A percentile compares a stretch with the other conserved stretches of the same genome.
These are phyloP conservation scores for Cotesia vestalis DNA, from an alignment of 1,140 invertebrate genomes.

Conservation along the genomic window DNA sequence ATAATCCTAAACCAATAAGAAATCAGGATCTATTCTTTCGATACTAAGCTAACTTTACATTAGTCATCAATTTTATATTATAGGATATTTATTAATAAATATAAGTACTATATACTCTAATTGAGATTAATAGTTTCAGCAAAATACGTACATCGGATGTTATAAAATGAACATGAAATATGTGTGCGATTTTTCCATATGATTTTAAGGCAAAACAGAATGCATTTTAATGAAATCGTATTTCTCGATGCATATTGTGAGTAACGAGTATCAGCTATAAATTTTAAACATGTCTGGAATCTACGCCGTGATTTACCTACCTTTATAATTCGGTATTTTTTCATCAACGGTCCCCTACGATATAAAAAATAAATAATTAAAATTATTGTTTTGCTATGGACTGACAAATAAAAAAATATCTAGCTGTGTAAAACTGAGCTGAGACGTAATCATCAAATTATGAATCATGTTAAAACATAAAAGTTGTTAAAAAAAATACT, in stretches of 20 bases:
- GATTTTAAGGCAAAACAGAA: neutral
- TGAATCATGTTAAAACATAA: too few species aligned
- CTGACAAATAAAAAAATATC: neutral
- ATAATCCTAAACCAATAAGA: too few species aligned
- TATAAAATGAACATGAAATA: neutral
- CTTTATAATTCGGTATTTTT: conserved; percentile 9
- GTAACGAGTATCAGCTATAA: conserved; percentile 30
- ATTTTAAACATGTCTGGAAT: conserved; percentile 34
- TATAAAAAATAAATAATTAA: neutral
- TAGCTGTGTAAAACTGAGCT: too few species aligned
- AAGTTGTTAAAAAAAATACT: too few species aligned
- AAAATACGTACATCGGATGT: neutral
- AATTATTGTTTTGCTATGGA: neutral
- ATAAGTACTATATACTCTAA: too few species aligned
- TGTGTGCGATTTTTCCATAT: too few species aligned
- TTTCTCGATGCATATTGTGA: conserved; percentile 14
- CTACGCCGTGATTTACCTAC: conserved; percentile 16
- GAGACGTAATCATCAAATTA: too few species aligned
- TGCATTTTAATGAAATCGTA: conserved; percentile 27
- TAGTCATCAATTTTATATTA: too few species aligned
- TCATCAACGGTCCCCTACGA: neutral
- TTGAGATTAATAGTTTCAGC: too few species aligned
- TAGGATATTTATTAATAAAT: too few species aligned
- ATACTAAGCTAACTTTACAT: too few species aligned
- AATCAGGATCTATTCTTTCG: too few species aligned